Evolutionary conservation across 2,797 vertebrate species (phyloP).

Genomic region (Todus mexicanus): DNA sequence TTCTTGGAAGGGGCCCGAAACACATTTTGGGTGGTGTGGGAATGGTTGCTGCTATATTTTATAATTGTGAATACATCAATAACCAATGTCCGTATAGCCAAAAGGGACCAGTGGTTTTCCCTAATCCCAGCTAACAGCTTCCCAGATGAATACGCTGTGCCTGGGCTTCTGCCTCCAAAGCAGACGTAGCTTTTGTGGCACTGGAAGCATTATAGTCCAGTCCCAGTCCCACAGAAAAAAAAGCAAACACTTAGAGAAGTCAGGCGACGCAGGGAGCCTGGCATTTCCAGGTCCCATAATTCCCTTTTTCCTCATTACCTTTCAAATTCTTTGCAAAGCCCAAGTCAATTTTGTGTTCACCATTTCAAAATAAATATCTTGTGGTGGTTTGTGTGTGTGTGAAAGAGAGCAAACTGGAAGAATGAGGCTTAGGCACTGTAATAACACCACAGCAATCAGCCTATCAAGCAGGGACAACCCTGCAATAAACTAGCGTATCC

Average conservation of each 20-base stretch:
- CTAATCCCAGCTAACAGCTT: background rate
- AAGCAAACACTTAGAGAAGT: background rate
- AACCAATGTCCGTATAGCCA: background rate
- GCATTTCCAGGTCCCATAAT: background rate
- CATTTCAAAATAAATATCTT: background rate
- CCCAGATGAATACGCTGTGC: constrained; percentile 14
- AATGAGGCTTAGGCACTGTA: constrained; percentile 16
- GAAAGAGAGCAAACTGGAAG: background rate
- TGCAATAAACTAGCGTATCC: constrained; percentile 19
- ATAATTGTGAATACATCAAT: constrained; percentile 43
- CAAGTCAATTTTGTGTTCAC: background rate
- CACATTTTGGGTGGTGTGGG: background rate
- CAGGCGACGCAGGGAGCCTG: background rate
- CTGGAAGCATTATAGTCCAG: background rate
- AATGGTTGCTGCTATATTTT: constrained; percentile 7
- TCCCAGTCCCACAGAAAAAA: constrained; percentile 2
- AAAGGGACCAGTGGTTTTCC: constrained; percentile 6
- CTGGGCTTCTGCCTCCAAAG: constrained; percentile 40
- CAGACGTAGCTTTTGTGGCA: constrained; percentile 15
- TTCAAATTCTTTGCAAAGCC: background rate
- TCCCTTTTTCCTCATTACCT: background rate
- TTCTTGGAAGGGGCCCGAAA: constrained; percentile 29
- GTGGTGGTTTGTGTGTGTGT: background rate
- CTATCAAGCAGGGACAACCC: constrained; percentile 24
- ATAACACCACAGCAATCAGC: constrained; percentile 30